Percentiles rank a stretch among this genome's conserved stretches.
Evolutionary conservation across 2,113 vertebrate species (phyloP).

Genomic region (Tretioscincus oriximinensis): DNA sequence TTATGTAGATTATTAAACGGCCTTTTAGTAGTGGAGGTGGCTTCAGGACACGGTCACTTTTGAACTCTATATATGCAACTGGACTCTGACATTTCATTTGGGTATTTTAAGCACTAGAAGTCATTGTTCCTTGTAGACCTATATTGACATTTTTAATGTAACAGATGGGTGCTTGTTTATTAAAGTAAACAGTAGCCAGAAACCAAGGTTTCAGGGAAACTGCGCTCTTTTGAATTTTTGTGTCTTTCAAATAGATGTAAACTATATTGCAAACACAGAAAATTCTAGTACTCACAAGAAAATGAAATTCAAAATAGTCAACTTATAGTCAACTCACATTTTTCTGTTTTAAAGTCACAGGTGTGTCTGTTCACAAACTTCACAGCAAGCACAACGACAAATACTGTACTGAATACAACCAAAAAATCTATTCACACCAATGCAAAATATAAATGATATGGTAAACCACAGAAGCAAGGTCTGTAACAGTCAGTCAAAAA

Average conservation of each 20-base stretch:
- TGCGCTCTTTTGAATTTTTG: conserved; percentile 32
- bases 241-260: not conserved
- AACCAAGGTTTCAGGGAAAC: conserved; percentile 38
- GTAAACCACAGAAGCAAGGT: conserved; percentile 60
- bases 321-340: not conserved
- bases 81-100: conserved; percentile 62
- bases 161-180: conserved; percentile 67
- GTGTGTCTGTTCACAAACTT: conserved; percentile 48
- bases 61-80: conserved; percentile 52
- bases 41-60: conserved; percentile 65
- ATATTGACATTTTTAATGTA: conserved; percentile 67
- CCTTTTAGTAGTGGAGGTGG: conserved; percentile 62
- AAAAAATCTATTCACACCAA: conserved; percentile 61
- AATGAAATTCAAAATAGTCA: not conserved
- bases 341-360: not conserved
- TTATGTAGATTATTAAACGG: conserved; percentile 59
- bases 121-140: conserved; percentile 65
- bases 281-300: not conserved
- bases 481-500: too few species aligned
- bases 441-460: conserved; percentile 62
- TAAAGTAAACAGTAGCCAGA: conserved; percentile 67
- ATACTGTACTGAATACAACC: conserved; percentile 38
- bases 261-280: not conserved
- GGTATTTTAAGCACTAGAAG: conserved; percentile 64
- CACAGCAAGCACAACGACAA: conserved; percentile 56